Evolutionary conservation across 2,888 invertebrate species (phyloP).

Genomic region (Tuberolachnus salignus): DNA sequence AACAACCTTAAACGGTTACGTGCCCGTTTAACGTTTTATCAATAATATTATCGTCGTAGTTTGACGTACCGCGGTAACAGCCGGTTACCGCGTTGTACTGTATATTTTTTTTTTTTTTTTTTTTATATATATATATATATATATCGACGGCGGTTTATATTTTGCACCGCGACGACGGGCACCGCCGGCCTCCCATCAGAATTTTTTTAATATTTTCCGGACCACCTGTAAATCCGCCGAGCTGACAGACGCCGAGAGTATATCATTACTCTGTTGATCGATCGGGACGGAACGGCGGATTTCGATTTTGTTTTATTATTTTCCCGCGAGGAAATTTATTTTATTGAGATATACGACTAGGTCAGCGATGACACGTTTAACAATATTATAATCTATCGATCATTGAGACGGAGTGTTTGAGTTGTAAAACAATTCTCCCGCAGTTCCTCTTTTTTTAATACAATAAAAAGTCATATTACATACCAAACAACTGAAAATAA

Average conservation of each 20-base stretch:
- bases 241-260: neutral
- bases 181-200: too few relatives aligned
- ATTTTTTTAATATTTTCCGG: too few relatives aligned
- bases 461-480: constrained; percentile 13
- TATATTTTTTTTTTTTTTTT: too few relatives aligned
- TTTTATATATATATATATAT: too few relatives aligned
- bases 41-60: too few relatives aligned
- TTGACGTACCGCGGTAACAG: too few relatives aligned
- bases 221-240: neutral
- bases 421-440: constrained; percentile 33
- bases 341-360: constrained; percentile 2
- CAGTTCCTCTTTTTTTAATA: constrained; percentile 11
- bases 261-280: neutral
- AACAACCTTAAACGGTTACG: too few relatives aligned
- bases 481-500: neutral
- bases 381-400: constrained; percentile 20
- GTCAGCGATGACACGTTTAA: constrained; percentile 25
- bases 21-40: too few relatives aligned
- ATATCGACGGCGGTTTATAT: too few relatives aligned
- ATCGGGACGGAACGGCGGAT: neutral
- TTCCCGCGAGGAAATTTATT: neutral
- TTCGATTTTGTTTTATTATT: neutral
- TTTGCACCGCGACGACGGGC: too few relatives aligned
- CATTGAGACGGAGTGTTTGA: constrained; percentile 31
- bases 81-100: too few relatives aligned